Evolutionary conservation across 2,888 invertebrate genomes (phyloP), one percentile per base, ranked within the genome.

Genomic region (Leptopterna dolabrata): DNA sequence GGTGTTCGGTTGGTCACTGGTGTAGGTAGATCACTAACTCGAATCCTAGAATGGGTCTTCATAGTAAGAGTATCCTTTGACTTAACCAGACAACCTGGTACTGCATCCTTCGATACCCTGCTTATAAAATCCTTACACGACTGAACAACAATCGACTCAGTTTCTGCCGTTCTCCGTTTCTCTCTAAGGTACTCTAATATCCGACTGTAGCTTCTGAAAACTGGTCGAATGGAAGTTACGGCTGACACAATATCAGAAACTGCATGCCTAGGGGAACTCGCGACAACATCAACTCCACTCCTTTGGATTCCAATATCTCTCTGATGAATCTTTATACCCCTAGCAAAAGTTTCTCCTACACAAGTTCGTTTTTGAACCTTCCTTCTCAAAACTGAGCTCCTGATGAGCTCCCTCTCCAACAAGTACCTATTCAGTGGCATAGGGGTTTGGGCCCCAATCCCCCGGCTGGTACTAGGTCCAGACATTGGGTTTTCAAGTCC

Each of bases 111-210:
- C 11, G 63, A 63, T 19, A 63, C 63, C 63, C 63, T 24, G 0
- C 24, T 78, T 16, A 78, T 78, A 43, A 78, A 78, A 45, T 78
- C 78, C 27, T 78, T 78, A 19, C 41, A 45, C 16, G 41, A 45
- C 24, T 16, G 78, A 27, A 45, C 45, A 4, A 16, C 6, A 7
- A 78, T 45, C 9, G 41, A 19, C 27, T 78, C 78, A 45, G 24
- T 19, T n/a, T 78, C 24, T 0, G 19, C 45, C 0, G 16, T 73
- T 43, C 45, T 78, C 6, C 78, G 78, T 3, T 9, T n/a, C 27
- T 78, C 78, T 43, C 78, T n/a, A 2, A 78, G 78, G 9, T 45
- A 16, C 16, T 78, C 45, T 24, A 78, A 45, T 19, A 78, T 78
- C 45, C 78, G 16, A 78, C 78, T 45, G 45, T 78, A 78, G 27